Percentiles rank a stretch among this genome's conserved stretches.
Conservation (phyloP, 2,113 vertebrate genomes). For the Pseudorasbora parva region DNA sequence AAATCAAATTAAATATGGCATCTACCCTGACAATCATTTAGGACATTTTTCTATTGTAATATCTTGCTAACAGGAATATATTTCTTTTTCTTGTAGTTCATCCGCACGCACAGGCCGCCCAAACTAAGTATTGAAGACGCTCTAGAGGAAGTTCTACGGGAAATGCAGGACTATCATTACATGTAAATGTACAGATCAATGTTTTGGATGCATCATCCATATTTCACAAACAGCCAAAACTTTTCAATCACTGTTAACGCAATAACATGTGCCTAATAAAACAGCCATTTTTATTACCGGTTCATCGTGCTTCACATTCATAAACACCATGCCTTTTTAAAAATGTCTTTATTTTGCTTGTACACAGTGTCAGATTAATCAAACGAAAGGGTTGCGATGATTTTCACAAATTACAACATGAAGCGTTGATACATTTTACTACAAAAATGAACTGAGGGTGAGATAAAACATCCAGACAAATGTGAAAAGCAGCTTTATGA, state of each 20-base stretch:
- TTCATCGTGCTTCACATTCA: background rate
- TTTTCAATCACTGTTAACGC: background rate
- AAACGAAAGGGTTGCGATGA: constrained; percentile 26
- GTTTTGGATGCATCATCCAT: background rate
- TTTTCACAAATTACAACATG: constrained; percentile 33
- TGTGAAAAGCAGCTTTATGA: background rate
- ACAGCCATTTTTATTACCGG: background rate
- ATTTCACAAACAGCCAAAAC: background rate
- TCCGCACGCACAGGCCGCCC: constrained; percentile 74
- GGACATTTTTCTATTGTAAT: background rate
- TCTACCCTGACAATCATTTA: no score
- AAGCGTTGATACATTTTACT: constrained; percentile 24
- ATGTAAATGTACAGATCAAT: constrained; percentile 47
- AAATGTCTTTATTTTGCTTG: constrained; percentile 55
- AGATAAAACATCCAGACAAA: constrained; percentile 40
- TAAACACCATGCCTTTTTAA: constrained; percentile 27
- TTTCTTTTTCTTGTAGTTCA: constrained; percentile 72
- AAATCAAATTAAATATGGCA: no score
- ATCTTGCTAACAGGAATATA: background rate
- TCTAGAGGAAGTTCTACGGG: constrained; percentile 68
- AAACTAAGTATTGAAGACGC: constrained; percentile 74
- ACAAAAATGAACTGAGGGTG: constrained; percentile 33
- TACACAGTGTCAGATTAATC: constrained; percentile 43
- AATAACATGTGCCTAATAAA: background rate
- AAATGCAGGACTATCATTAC: constrained; percentile 67